Evolutionary conservation across 2,113 vertebrate species (phyloP).

Genomic region (Geococcyx californianus): DNA sequence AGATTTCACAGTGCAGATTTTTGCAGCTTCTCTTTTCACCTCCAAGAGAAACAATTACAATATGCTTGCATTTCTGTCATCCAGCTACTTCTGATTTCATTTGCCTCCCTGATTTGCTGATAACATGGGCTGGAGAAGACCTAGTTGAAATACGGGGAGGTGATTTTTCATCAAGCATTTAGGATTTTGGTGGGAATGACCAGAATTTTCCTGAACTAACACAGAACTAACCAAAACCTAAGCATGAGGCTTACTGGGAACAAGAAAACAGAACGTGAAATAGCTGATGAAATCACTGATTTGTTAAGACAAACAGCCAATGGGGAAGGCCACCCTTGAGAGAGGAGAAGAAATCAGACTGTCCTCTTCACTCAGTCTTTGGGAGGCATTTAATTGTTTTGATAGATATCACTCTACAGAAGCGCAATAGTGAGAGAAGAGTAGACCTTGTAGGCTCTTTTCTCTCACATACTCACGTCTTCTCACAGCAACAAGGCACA

Average conservation of each 20-base stretch:
- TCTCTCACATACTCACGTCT: background rate
- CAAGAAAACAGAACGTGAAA: background rate
- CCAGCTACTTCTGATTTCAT: slow-evolving; percentile 30
- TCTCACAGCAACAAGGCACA: background rate
- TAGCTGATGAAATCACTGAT: background rate
- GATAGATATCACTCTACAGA: background rate
- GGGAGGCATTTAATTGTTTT: background rate
- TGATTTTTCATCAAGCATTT: background rate
- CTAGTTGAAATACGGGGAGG: background rate
- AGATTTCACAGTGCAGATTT: slow-evolving; percentile 63
- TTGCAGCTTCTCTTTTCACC: slow-evolving; percentile 40
- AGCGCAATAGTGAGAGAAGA: background rate
- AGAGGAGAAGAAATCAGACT: background rate
- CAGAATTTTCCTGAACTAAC: background rate
- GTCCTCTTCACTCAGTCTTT: background rate
- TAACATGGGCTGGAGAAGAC: background rate
- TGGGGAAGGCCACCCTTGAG: accelerated
- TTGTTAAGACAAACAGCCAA: accelerated
- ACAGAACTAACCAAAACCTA: background rate
- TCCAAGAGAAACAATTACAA: slow-evolving; percentile 38
- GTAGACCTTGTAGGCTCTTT: background rate
- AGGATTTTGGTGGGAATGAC: background rate
- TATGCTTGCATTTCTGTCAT: background rate
- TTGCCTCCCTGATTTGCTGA: background rate
- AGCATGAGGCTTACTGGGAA: background rate